These are phyloP conservation scores for Tachysurus fulvidraco DNA, from an alignment of 2,113 vertebrate species.

Conservation along the genomic window DNA sequence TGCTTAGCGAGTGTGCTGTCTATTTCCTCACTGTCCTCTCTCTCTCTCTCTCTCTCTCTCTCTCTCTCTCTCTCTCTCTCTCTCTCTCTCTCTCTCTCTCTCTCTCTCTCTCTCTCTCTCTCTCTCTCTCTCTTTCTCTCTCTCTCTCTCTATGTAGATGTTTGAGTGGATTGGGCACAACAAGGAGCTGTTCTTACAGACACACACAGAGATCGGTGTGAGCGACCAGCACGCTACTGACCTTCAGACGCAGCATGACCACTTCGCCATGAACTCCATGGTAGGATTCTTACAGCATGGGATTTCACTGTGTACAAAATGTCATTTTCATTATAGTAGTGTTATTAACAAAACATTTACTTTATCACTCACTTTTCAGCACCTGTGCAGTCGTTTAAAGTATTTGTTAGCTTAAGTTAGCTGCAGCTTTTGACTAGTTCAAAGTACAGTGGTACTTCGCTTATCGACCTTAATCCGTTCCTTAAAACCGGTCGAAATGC, in stretches of 20 bases:
- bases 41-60: constrained; percentile 19
- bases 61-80: constrained; percentile 16
- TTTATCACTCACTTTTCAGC: not conserved
- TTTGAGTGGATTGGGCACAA: constrained; percentile 99
- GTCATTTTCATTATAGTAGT: not conserved
- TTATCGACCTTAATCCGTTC: too few relatives aligned
- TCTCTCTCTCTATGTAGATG: constrained; percentile 76
- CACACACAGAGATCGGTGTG: constrained; percentile 90
- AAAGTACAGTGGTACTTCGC: too few relatives aligned
- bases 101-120: too few relatives aligned
- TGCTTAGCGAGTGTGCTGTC: constrained; percentile 3
- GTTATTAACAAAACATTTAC: not conserved
- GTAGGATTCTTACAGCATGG: constrained; percentile 68
- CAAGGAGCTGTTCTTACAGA: constrained; percentile 93
- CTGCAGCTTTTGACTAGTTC: not conserved
- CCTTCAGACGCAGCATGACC: constrained; percentile 95
- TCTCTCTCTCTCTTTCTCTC: too few relatives aligned
- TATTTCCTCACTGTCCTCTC: constrained; percentile 12
- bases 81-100: constrained; percentile 17
- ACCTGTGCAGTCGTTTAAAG: not conserved
- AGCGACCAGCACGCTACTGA: constrained; percentile 93
- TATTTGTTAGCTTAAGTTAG: not conserved
- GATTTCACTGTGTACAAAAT: not conserved
- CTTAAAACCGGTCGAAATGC: too few relatives aligned
- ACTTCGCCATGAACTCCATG: constrained; percentile 99